A percentile compares a stretch with the other conserved stretches of the same genome.
Conservation (phyloP, 2,113 vertebrate species). For the Falco punctatus region DNA sequence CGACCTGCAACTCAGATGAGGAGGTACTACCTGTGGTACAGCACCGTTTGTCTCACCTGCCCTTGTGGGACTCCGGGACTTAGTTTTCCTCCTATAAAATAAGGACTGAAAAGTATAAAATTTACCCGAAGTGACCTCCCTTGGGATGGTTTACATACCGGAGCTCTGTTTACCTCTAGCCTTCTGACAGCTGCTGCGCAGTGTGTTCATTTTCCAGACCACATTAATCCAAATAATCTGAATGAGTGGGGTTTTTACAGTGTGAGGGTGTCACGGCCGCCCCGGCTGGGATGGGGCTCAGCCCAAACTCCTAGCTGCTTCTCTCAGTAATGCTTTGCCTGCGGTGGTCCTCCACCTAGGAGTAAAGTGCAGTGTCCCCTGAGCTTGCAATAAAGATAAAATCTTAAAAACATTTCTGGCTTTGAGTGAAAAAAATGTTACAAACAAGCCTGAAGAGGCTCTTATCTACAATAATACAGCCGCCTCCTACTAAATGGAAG, state of each 20-base stretch:
- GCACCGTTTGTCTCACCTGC: neutral
- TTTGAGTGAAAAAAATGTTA: neutral
- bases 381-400: neutral
- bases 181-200: neutral
- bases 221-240: fast-evolving
- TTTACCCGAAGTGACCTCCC: neutral
- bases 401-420: neutral
- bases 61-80: neutral
- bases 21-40: neutral
- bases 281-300: neutral
- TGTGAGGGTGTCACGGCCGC: fast-evolving
- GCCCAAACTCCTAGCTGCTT: fast-evolving
- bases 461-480: neutral
- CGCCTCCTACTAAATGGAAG: neutral
- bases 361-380: neutral
- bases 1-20: fast-evolving
- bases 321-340: neutral
- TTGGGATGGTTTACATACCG: neutral
- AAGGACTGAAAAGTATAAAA: neutral
- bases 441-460: neutral
- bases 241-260: neutral
- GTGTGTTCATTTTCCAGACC: neutral
- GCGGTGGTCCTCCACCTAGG: neutral
- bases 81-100: neutral
- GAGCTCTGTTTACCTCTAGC: neutral